phyloP scores from a whole-genome alignment of 1,140 invertebrate species.

The Pseudobourletiella spinata region DNA sequence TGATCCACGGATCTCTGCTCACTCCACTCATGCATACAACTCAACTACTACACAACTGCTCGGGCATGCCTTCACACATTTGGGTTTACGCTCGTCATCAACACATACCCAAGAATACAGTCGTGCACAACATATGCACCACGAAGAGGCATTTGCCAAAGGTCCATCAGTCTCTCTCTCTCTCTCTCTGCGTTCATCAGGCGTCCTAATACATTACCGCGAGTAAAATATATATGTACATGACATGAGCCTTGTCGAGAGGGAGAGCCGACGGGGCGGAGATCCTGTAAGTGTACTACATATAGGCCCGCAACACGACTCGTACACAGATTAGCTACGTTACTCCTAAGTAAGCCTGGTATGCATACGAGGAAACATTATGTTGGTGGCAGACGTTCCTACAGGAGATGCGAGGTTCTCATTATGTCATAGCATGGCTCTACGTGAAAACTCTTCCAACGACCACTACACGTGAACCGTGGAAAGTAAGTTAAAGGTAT shows the following conservation, averaged over 20 bases:
- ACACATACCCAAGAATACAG: neutral
- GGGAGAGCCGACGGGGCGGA: neutral
- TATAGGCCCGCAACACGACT: neutral
- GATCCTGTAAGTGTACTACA: neutral
- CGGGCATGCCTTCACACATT: no score
- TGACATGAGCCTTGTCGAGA: no score
- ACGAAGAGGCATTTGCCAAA: no score
- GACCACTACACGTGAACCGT: neutral
- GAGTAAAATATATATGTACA: neutral
- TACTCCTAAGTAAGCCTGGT: neutral
- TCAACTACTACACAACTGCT: no score
- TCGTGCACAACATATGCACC: no score
- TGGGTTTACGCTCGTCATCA: no score
- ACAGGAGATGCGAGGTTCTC: no score
- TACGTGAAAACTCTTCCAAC: neutral
- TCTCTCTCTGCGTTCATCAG: no score
- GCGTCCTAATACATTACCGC: neutral
- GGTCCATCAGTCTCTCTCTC: no score
- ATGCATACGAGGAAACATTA: neutral
- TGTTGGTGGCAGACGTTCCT: neutral
- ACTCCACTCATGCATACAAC: no score
- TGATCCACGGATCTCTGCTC: no score
- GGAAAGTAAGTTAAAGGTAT: neutral
- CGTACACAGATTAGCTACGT: neutral
- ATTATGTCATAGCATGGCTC: no score